These are phyloP conservation scores for Notothenia rossii DNA, from an alignment of 2,113 vertebrate genomes.

Conservation along the genomic window DNA sequence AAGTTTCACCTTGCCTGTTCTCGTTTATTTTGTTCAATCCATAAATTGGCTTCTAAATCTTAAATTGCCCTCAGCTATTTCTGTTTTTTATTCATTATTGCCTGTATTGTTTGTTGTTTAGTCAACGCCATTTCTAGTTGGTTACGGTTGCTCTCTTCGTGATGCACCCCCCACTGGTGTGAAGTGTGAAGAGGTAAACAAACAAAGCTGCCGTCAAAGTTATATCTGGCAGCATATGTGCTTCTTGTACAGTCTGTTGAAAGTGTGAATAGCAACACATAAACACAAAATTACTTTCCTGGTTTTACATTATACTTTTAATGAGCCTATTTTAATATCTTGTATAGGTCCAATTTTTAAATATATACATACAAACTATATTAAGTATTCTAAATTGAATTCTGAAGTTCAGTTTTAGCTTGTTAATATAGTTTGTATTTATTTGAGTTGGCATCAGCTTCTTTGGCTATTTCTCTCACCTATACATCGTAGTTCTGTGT, in stretches of 20 bases:
- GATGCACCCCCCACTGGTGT: constrained; percentile 29
- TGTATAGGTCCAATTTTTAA: background rate
- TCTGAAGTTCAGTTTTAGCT: background rate
- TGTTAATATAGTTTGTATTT: background rate
- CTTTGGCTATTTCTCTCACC: background rate
- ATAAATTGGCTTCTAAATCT: background rate
- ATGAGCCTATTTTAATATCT: background rate
- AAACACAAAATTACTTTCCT: background rate
- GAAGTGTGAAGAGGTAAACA: constrained; percentile 42
- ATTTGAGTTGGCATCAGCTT: constrained; percentile 18
- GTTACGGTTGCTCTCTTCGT: constrained; percentile 20
- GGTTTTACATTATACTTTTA: background rate
- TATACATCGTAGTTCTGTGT: background rate
- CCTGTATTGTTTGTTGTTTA: constrained; percentile 20
- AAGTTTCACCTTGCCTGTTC: background rate
- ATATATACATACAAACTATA: no score
- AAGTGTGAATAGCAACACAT: constrained; percentile 19
- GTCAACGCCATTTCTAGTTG: constrained; percentile 10
- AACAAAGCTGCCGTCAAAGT: constrained; percentile 39
- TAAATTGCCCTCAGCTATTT: constrained; percentile 4
- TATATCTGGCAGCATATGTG: constrained; percentile 25
- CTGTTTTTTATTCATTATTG: constrained; percentile 3
- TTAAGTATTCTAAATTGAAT: background rate
- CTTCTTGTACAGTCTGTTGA: background rate
- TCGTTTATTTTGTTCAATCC: background rate